Conservation (phyloP, 2,888 invertebrate species). For the Troilus luridus region DNA sequence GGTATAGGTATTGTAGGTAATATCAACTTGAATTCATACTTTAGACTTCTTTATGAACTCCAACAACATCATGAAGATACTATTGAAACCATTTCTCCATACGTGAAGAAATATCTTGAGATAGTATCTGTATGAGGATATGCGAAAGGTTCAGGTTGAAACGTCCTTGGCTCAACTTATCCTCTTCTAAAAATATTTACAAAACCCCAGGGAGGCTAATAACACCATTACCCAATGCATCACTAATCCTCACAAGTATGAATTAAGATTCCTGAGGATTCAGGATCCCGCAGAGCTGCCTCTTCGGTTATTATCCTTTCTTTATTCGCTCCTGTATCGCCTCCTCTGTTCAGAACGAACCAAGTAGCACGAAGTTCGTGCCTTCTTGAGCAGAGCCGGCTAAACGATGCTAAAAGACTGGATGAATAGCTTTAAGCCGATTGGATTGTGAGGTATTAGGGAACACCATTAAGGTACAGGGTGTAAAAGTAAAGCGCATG, state of each 20-base stretch:
- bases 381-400: background rate
- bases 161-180: constrained; percentile 3
- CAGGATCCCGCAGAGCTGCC: background rate
- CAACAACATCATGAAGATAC: background rate
- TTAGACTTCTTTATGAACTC: background rate
- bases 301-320: background rate
- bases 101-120: background rate
- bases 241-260: background rate
- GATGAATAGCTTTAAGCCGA: background rate
- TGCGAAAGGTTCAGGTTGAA: background rate
- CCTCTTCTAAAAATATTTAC: background rate
- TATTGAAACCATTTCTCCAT: background rate
- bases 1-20: no score
- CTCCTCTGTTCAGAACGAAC: constrained; percentile 4
- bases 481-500: background rate
- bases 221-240: constrained; percentile 3
- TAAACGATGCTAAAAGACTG: background rate
- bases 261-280: background rate
- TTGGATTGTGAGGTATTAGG: background rate
- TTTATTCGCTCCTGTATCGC: background rate
- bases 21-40: no score
- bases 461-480: background rate
- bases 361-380: constrained; percentile 16
- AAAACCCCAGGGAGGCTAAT: background rate
- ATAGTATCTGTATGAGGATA: background rate